phyloP scores from a whole-genome alignment of 1,140 invertebrate genomes.

The Dinothrombium tinctorium region DNA sequence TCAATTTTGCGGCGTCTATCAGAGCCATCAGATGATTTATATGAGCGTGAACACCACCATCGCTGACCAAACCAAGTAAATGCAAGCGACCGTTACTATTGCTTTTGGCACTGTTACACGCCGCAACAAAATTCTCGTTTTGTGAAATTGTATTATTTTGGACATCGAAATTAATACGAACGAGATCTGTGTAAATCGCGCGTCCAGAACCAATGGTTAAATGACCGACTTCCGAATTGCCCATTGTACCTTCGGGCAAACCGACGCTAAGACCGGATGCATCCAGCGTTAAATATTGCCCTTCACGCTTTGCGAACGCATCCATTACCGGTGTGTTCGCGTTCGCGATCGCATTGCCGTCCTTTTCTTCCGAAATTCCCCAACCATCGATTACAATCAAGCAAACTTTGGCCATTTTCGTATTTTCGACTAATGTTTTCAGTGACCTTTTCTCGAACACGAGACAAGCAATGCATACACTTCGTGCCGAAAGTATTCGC shows the following conservation, averaged over 20 bases:
- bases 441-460: too few relatives aligned
- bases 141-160: conserved; percentile 19
- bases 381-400: conserved; percentile 26
- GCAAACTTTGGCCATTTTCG: conserved; percentile 24
- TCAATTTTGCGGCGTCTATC: conserved; percentile 20
- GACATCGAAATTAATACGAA: conserved; percentile 24
- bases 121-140: conserved; percentile 20
- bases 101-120: conserved; percentile 20
- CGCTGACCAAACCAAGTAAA: conserved; percentile 23
- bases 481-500: too few relatives aligned
- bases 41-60: conserved; percentile 28
- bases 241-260: conserved; percentile 26
- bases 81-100: conserved; percentile 21
- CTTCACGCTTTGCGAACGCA: conserved; percentile 17
- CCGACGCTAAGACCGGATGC: conserved; percentile 26
- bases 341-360: conserved; percentile 22
- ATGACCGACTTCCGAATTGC: conserved; percentile 29
- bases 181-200: conserved; percentile 28
- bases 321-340: conserved; percentile 26
- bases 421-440: too few relatives aligned
- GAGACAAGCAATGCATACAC: too few relatives aligned
- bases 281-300: conserved; percentile 23
- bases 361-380: conserved; percentile 22
- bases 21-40: conserved; percentile 26
- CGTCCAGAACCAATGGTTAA: conserved; percentile 28